Evolutionary conservation across 2,113 vertebrate species (phyloP).

Genomic region (Grantiella picta): DNA sequence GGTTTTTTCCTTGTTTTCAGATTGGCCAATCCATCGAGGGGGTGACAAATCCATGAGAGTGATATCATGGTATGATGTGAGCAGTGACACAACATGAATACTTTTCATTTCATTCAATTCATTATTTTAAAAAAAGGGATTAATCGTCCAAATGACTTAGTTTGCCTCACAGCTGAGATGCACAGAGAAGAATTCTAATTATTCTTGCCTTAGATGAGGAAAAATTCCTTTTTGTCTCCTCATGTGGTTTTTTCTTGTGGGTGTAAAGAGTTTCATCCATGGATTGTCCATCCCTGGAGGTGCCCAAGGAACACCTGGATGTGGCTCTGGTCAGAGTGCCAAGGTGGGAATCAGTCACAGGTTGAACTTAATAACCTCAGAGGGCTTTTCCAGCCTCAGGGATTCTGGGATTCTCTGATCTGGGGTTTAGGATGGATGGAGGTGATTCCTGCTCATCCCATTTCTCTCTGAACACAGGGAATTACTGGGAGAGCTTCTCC

Average conservation of each 20-base stretch:
- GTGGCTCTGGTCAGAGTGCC: background rate
- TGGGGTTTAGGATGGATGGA: background rate
- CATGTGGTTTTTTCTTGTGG: background rate
- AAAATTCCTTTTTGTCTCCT: background rate
- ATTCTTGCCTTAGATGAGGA: background rate
- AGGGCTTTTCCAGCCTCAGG: background rate
- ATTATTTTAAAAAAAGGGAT: background rate
- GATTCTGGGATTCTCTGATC: fast-evolving
- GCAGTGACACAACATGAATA: too few species aligned
- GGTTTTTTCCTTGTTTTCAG: background rate
- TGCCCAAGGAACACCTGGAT: background rate
- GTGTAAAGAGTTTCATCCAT: background rate
- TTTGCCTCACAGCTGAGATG: background rate
- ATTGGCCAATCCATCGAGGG: fast-evolving
- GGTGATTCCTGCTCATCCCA: fast-evolving
- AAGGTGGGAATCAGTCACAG: background rate
- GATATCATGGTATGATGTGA: background rate
- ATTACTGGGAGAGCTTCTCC: background rate
- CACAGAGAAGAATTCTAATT: background rate
- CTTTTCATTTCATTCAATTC: background rate
- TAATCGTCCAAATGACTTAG: background rate
- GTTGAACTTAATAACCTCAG: background rate
- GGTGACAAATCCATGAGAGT: background rate
- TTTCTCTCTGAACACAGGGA: background rate
- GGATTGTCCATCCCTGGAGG: background rate